Evolutionary conservation across 2,113 vertebrate species (phyloP).

Genomic region (Antechinus flavipes): DNA sequence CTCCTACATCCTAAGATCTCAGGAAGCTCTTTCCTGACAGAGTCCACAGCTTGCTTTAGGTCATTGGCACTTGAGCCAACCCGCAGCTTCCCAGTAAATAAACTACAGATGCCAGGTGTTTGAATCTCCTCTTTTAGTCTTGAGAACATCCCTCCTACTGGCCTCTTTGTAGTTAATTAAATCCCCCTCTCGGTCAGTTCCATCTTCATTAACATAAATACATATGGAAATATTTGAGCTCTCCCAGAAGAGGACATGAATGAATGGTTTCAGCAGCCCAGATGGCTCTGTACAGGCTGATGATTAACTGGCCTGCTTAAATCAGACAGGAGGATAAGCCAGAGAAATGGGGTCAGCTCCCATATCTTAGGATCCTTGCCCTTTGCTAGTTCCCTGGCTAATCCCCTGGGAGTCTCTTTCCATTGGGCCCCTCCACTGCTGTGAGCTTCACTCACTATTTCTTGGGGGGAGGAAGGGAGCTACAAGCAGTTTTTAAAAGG

Average conservation of each 20-base stretch:
- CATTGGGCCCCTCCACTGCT: background rate
- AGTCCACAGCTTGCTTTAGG: background rate
- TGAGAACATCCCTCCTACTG: constrained; percentile 73
- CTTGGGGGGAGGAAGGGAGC: background rate
- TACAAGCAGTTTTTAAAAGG: background rate
- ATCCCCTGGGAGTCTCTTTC: background rate
- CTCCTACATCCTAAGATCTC: background rate
- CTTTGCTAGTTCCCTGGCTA: background rate
- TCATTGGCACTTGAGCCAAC: background rate
- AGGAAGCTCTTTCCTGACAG: background rate
- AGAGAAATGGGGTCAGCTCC: constrained; percentile 17
- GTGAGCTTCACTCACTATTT: background rate
- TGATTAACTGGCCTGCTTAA: constrained; percentile 78
- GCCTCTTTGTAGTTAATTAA: constrained; percentile 81
- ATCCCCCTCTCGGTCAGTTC: constrained; percentile 68
- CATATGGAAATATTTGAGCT: constrained; percentile 80
- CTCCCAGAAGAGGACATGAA: constrained; percentile 77
- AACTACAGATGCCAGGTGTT: background rate
- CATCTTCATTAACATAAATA: constrained; percentile 75
- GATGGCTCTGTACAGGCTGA: constrained; percentile 78
- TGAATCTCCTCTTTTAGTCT: constrained; percentile 43
- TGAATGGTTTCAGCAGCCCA: constrained; percentile 77
- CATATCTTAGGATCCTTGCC: background rate
- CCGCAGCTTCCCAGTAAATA: background rate
- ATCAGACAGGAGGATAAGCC: constrained; percentile 74